Evolutionary conservation across 2,113 vertebrate species (phyloP), one percentile per base, ranked within the genome.

Genomic region (Clupea harengus): DNA sequence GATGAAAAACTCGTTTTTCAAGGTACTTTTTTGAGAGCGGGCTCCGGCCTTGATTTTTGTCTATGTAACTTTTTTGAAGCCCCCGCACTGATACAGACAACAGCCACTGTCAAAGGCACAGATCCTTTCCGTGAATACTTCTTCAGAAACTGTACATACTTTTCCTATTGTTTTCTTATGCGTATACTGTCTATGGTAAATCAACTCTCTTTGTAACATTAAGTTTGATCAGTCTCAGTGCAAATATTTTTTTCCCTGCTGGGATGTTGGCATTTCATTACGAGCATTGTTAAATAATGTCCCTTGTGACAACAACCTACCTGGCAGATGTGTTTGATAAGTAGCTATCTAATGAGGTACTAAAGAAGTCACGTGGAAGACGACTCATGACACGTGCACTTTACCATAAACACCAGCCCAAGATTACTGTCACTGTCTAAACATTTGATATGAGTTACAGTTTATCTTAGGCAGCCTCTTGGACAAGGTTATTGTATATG

Each of bases 391-490:
- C 18, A 60, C 54, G 54, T 60, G 54, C 52, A 17, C 17, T 54
- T 7, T 60, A 82, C 78, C 87, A 83, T 49, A 86, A 28, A 84
- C 86, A 87, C 88, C 83, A 86, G 86, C 81, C 84, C 10, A 67
- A 9, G 22, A 22, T 28, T 67, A 67, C 64, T 67, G 11, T 67
- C 72, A 78, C 64, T 86, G 20, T 60, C 54, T 54, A 86, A 90
- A 89, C 87, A 89, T 90, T 90, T 88, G 87, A 75, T 67, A 64
- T 25, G 64, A 28, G 64, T 67, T 25, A 67, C 64, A 28, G 64
- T n/a, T 8, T 64, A 6, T 64, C 20, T 10, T 0, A 7, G 20
- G 22, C 64, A 2, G 8, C 11, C n/a, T 67, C 64, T 67, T 67
- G 8, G n/a, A 67, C 7, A 9, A 67, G 11, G 64, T 25, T 8